phyloP scores from a whole-genome alignment of 2,113 vertebrate genomes.

The Xyrauchen texanus region DNA sequence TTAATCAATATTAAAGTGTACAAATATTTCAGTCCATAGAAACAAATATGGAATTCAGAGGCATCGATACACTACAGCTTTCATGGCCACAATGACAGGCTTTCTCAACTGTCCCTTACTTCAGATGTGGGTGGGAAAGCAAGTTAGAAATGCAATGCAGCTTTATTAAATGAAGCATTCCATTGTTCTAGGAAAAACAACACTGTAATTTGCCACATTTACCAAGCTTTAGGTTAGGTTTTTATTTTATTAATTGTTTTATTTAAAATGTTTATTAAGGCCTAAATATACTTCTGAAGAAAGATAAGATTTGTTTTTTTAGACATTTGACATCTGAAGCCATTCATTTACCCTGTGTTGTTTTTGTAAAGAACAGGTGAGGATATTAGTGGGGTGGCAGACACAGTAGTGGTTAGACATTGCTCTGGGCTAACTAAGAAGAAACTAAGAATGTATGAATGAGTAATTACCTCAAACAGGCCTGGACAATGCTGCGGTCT shows the following conservation, averaged over 20 bases:
- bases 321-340: constrained; percentile 60
- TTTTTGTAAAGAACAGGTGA: constrained; percentile 56
- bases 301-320: constrained; percentile 49
- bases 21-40: constrained; percentile 36
- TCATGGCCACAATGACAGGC: constrained; percentile 27
- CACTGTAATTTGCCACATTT: constrained; percentile 11
- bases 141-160: constrained; percentile 37
- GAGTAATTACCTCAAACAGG: constrained; percentile 35
- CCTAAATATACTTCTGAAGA: constrained; percentile 46
- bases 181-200: constrained; percentile 41
- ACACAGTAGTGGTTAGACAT: not conserved
- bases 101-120: constrained; percentile 38
- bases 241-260: too few species aligned
- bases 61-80: constrained; percentile 50
- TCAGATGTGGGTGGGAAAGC: constrained; percentile 45
- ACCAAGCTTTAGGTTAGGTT: not conserved
- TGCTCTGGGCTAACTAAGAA: constrained; percentile 13
- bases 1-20: not conserved
- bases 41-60: constrained; percentile 57
- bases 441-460: constrained; percentile 3
- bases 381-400: constrained; percentile 5
- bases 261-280: constrained; percentile 15
- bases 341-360: constrained; percentile 34
- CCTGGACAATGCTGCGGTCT: constrained; percentile 32
- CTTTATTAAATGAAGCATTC: constrained; percentile 31